These are phyloP conservation scores for Archocentrus centrarchus DNA, from an alignment of 2,113 vertebrate genomes.

Conservation along the genomic window DNA sequence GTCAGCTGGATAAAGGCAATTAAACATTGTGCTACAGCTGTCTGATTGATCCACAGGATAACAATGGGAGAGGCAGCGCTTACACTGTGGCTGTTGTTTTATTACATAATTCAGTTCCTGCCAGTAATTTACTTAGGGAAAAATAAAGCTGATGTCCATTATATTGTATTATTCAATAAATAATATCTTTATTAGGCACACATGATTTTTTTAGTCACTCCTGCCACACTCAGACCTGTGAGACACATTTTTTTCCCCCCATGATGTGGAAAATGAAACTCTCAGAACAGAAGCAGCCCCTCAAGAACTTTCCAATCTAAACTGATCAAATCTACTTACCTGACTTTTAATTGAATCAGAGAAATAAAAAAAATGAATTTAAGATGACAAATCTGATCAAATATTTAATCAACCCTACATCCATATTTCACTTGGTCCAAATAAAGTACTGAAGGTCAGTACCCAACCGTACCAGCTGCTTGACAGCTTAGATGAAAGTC, in stretches of 20 bases:
- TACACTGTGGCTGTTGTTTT: no score
- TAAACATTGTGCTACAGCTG: no score
- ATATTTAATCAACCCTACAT: background rate
- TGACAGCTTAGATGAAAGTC: background rate
- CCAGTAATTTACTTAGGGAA: no score
- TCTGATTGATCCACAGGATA: no score
- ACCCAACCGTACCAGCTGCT: background rate
- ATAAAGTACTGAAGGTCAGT: background rate
- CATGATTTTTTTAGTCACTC: background rate
- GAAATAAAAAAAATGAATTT: background rate
- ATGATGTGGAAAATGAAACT: background rate
- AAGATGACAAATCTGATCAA: no score
- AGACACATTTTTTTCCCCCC: no score
- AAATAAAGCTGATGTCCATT: no score
- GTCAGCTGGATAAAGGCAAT: no score
- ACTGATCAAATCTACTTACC: background rate
- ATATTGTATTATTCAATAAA: no score
- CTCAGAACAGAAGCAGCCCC: background rate
- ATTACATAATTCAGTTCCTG: no score
- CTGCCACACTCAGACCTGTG: background rate
- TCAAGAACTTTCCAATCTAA: background rate
- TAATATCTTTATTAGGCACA: no score
- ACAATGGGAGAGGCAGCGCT: no score
- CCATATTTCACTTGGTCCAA: background rate
- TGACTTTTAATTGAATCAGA: background rate